phyloP scores from a whole-genome alignment of 23 tunicate genomes.

The Ascidia mentula region DNA sequence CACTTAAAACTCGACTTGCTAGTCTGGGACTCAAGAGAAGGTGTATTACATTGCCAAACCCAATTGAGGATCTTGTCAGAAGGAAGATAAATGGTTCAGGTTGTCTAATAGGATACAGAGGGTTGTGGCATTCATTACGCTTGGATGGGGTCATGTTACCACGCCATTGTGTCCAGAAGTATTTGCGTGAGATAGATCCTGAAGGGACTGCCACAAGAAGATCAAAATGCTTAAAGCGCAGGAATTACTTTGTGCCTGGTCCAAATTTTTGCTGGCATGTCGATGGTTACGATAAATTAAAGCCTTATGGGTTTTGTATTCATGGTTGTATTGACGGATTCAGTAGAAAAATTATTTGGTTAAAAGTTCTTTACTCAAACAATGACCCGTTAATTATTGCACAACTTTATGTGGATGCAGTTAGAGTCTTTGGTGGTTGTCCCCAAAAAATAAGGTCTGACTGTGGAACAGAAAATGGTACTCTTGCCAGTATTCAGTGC shows the following conservation, averaged over 20 bases:
- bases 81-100: background rate
- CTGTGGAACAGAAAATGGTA: slow-evolving; percentile 23
- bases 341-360: slow-evolving; percentile 8
- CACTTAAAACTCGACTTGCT: background rate
- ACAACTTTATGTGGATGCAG: slow-evolving; percentile 12
- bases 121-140: slow-evolving; percentile 3
- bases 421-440: background rate
- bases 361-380: slow-evolving; percentile 1
- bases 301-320: slow-evolving; percentile 9
- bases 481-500: slow-evolving; percentile 2
- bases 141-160: slow-evolving; percentile 15
- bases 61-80: background rate
- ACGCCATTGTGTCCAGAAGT: background rate
- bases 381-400: background rate
- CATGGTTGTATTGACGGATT: slow-evolving; percentile 18
- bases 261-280: slow-evolving; percentile 21
- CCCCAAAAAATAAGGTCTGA: slow-evolving; percentile 1
- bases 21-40: background rate
- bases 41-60: background rate
- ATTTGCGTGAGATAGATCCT: slow-evolving; percentile 5
- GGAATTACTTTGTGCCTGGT: background rate
- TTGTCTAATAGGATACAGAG: slow-evolving; percentile 10
- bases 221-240: background rate
- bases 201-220: slow-evolving; percentile 7
- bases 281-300: slow-evolving; percentile 9